A percentile compares a stretch with the other conserved stretches of the same genome.
Conservation (phyloP, 64 coral and sea anemone species). For the Montipora foliosa region DNA sequence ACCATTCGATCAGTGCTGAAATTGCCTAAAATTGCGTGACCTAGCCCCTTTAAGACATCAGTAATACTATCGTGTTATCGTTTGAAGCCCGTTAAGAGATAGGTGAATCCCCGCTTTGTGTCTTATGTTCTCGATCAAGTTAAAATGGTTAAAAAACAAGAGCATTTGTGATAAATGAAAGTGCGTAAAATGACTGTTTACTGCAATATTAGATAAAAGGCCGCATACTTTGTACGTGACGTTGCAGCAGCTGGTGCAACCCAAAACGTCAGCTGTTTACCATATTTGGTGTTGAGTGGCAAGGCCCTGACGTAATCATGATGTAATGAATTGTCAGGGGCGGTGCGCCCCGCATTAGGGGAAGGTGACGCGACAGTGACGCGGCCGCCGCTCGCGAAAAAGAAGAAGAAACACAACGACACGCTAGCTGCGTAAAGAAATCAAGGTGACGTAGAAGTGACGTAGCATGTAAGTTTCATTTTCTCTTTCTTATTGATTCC, state of each 20-base stretch:
- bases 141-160: too few relatives aligned
- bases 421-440: constrained; percentile 99
- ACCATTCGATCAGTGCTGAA: too few relatives aligned
- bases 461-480: constrained; percentile 99
- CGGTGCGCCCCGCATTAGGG: constrained; percentile 64
- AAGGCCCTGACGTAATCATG: constrained; percentile 86
- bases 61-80: too few relatives aligned
- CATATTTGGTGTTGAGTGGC: constrained; percentile 74
- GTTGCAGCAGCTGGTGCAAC: not conserved
- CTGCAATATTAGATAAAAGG: too few relatives aligned
- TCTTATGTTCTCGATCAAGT: too few relatives aligned
- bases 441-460: constrained; percentile 99
- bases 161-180: too few relatives aligned
- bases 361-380: constrained; percentile 96
- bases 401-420: constrained; percentile 99
- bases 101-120: too few relatives aligned
- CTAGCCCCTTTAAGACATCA: too few relatives aligned
- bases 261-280: not conserved
- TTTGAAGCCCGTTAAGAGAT: too few relatives aligned
- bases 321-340: constrained; percentile 76
- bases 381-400: constrained; percentile 84
- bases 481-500: constrained; percentile 88
- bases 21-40: too few relatives aligned
- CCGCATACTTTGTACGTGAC: not conserved
- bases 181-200: too few relatives aligned